Evolutionary conservation across 1,140 invertebrate genomes (phyloP).

Genomic region (Anastrepha obliqua): DNA sequence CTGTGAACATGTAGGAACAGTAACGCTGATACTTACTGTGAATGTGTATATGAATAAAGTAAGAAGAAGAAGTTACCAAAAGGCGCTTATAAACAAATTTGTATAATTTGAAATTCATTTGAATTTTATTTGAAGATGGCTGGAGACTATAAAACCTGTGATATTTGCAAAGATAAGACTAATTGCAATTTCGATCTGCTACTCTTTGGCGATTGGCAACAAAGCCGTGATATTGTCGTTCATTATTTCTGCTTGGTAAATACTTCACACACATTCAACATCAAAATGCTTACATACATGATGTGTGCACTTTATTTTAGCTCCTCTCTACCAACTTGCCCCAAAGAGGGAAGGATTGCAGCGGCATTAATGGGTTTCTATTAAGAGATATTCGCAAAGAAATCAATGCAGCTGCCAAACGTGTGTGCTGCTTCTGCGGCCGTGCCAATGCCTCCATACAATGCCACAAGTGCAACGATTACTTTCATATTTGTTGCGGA

Average conservation of each 20-base stretch:
- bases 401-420: constrained; percentile 52
- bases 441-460: constrained; percentile 59
- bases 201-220: constrained; percentile 66
- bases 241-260: constrained; percentile 70
- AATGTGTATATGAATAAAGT: no score
- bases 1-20: no score
- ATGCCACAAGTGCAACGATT: constrained; percentile 61
- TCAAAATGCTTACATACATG: background rate
- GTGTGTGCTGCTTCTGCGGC: constrained; percentile 61
- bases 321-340: constrained; percentile 64
- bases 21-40: no score
- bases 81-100: no score
- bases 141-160: constrained; percentile 58
- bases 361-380: constrained; percentile 67
- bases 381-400: constrained; percentile 65
- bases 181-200: constrained; percentile 52
- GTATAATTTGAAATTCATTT: background rate
- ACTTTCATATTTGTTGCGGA: constrained; percentile 63
- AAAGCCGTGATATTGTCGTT: constrained; percentile 59
- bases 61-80: no score
- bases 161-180: constrained; percentile 58
- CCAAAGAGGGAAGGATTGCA: constrained; percentile 63
- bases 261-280: background rate
- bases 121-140: background rate
- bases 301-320: constrained; percentile 54